Evolutionary conservation across 2,888 invertebrate genomes (phyloP).

Genomic region (Acleris laterana): DNA sequence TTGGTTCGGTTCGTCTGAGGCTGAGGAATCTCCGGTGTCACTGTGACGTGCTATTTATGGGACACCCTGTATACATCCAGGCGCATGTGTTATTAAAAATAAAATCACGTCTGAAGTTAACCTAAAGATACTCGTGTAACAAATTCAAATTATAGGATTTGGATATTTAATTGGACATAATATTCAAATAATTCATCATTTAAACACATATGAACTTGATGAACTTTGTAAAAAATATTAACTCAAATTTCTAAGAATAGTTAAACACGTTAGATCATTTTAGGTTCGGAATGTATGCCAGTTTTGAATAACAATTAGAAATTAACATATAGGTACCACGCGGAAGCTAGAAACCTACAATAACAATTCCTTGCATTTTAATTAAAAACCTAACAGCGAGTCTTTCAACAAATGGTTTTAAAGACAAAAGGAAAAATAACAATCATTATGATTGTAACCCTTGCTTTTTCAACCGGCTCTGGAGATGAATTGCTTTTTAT

Average conservation of each 20-base stretch:
- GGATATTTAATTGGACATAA: not conserved
- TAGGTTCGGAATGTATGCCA: too few relatives aligned
- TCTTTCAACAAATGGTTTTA: not conserved
- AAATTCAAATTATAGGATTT: not conserved
- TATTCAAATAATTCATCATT: not conserved
- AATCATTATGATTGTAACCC: slow-evolving; percentile 4
- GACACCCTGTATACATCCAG: too few relatives aligned
- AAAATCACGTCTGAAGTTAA: not conserved
- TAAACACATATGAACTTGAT: not conserved
- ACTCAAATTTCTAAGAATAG: too few relatives aligned
- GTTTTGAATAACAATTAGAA: too few relatives aligned
- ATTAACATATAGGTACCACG: too few relatives aligned
- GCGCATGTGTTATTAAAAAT: not conserved
- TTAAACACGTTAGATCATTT: too few relatives aligned
- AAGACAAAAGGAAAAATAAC: not conserved
- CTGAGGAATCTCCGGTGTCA: too few relatives aligned
- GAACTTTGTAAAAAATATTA: too few relatives aligned
- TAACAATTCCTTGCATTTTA: too few relatives aligned
- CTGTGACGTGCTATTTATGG: too few relatives aligned
- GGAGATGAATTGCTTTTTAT: slow-evolving; percentile 11
- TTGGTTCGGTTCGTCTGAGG: too few relatives aligned
- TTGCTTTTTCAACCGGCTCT: slow-evolving; percentile 3
- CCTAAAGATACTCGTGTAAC: not conserved
- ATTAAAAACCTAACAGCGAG: not conserved
- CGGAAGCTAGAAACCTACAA: too few relatives aligned